phyloP scores from a whole-genome alignment of 2,888 invertebrate species.

The Phlogophora meticulosa region DNA sequence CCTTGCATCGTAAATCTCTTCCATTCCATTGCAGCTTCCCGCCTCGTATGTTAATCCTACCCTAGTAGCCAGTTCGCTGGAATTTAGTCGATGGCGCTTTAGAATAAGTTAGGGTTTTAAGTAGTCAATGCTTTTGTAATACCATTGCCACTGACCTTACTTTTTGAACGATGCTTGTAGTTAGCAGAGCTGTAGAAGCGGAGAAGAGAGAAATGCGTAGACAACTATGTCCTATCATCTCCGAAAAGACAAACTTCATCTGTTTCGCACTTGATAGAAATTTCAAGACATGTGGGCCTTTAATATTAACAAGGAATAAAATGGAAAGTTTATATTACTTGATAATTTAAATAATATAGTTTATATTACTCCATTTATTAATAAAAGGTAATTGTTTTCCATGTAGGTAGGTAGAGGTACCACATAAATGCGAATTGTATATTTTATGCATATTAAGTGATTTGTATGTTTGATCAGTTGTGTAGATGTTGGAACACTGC shows the following conservation, averaged over 20 bases:
- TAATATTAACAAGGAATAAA: too few relatives aligned
- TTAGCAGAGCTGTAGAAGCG: not conserved
- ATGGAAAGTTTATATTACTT: too few relatives aligned
- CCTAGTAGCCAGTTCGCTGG: too few relatives aligned
- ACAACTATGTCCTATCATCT: too few relatives aligned
- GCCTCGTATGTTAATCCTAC: not conserved
- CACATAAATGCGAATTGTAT: not conserved
- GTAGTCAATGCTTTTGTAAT: not conserved
- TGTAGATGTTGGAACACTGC: not conserved
- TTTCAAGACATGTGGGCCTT: too few relatives aligned
- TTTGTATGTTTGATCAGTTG: conserved; percentile 19
- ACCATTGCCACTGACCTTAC: not conserved
- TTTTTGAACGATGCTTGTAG: not conserved
- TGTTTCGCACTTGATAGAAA: not conserved
- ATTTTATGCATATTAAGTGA: not conserved
- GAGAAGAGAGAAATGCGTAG: too few relatives aligned
- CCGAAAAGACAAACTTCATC: too few relatives aligned
- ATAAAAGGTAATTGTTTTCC: conserved; percentile 5
- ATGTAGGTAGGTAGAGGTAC: too few relatives aligned
- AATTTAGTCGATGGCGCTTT: not conserved
- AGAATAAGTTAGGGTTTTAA: not conserved
- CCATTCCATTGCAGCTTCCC: not conserved
- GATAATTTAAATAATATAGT: too few relatives aligned
- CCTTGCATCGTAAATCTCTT: not conserved
- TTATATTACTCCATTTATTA: too few relatives aligned